Percentiles rank a stretch among this genome's conserved stretches.
These are phyloP conservation scores for Amphipoea oculea DNA, from an alignment of 2,888 invertebrate genomes.

Conservation along the genomic window DNA sequence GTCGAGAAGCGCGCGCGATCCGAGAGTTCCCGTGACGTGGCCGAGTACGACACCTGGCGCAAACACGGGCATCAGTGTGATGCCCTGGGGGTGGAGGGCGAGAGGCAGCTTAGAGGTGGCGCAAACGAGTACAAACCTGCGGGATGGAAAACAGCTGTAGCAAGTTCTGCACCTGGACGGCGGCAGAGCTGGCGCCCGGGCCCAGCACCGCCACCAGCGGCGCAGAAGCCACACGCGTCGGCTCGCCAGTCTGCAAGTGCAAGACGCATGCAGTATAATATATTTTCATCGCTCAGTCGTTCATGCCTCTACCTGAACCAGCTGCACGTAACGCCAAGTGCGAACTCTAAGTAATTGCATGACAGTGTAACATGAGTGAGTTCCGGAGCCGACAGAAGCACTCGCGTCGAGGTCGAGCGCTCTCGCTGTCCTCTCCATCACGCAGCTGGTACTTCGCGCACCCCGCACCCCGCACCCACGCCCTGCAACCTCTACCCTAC, in stretches of 20 bases:
- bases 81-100: no score
- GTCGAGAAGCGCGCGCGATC: slow-evolving; percentile 94
- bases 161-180: slow-evolving; percentile 93
- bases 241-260: slow-evolving; percentile 14
- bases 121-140: slow-evolving; percentile 88
- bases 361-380: not conserved
- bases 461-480: not conserved
- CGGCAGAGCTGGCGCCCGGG: slow-evolving; percentile 93
- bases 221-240: slow-evolving; percentile 63
- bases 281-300: not conserved
- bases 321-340: not conserved
- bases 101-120: not conserved
- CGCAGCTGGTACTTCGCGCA: not conserved
- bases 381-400: not conserved
- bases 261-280: not conserved
- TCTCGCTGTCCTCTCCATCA: slow-evolving; percentile 28
- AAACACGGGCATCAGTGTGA: not conserved
- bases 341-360: not conserved
- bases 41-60: slow-evolving; percentile 92
- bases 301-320: not conserved
- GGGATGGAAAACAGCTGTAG: slow-evolving; percentile 92
- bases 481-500: not conserved
- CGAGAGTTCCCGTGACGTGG: slow-evolving; percentile 94
- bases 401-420: slow-evolving; percentile 1
- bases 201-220: slow-evolving; percentile 93